Evolutionary conservation across 2,797 vertebrate species (phyloP), one percentile per base, ranked within the genome.

Genomic region (Semaprochilodus insignis): DNA sequence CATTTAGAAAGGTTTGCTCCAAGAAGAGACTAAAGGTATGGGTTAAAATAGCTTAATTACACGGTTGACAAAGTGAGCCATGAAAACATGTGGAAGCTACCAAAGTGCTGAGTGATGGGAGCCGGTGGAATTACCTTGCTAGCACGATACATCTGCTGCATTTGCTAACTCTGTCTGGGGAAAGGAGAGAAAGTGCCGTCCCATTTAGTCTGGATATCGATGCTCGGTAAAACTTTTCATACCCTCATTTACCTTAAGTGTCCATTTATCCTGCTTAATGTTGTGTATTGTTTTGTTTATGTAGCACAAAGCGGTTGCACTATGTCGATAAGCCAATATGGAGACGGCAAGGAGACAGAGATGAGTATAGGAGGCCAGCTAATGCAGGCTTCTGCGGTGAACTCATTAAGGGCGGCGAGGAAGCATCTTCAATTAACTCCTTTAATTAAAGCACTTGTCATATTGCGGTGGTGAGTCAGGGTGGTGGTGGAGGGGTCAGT

Each of bases 381-480:
- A 80, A 84, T 72, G 74, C 34, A 6, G 63, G n/a, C 62, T 72
- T 78, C 60, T 80, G 73, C 66, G 70, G 77, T 16, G 40, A 67
- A 76, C 78, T 81, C 51, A 36, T 90, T 87, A 84, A 82, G 77
- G 74, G 75, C 75, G 15, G 59, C 72, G 77, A 87, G 77, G 80
- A 85, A 80, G 66, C 77, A 73, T 75, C 76, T 88, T 85, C 88
- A 87, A 89, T 88, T 87, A 89, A 84, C 86, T 83, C 77, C 66
- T 87, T 81, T 88, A 87, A 88, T 86, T 85, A 88, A 90, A 88
- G 72, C 80, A 87, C 81, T 88, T 90, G 88, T 86, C 88, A 84
- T 86, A 85, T 83, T 85, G 76, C 80, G 44, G 81, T 80, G 77
- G 72, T 81, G 69, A 84, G 77, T 85, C 79, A 59, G 81, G 78